Percentiles rank a stretch among this genome's conserved stretches.
These are phyloP conservation scores for Hoplodrina blanda DNA, from an alignment of 2,888 invertebrate genomes.

Conservation along the genomic window DNA sequence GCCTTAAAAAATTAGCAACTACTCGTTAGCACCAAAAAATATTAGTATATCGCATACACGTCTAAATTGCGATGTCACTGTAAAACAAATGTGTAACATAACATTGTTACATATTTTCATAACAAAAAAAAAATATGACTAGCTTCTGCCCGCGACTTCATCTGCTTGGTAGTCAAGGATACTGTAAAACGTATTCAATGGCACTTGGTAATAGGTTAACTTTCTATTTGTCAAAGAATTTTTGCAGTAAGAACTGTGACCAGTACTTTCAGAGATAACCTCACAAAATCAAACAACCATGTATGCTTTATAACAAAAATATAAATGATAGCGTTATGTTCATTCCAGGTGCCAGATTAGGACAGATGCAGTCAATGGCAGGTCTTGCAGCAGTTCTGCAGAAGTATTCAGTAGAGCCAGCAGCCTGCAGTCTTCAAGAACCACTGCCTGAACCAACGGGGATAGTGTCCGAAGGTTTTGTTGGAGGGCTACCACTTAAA, in stretches of 20 bases:
- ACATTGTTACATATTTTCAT: neutral
- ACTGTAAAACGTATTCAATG: no score
- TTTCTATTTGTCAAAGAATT: no score
- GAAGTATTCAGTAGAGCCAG: conserved; percentile 79
- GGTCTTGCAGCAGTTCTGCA: conserved; percentile 79
- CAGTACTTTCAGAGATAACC: no score
- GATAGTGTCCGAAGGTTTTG: conserved; percentile 78
- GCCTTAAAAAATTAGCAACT: neutral
- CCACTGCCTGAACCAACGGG: conserved; percentile 78
- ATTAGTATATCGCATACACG: neutral
- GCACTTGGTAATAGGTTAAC: no score
- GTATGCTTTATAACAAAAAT: neutral
- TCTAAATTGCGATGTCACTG: neutral
- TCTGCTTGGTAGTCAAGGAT: no score
- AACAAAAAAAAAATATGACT: no score
- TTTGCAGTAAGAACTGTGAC: no score
- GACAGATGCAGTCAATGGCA: conserved; percentile 85
- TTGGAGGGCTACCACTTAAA: conserved; percentile 78
- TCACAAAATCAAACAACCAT: no score
- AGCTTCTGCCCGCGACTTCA: no score
- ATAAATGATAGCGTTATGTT: neutral
- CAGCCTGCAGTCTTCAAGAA: conserved; percentile 70
- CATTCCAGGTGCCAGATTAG: conserved; percentile 81
- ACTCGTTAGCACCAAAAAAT: neutral
- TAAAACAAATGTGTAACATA: neutral